Base-by-base conservation (phyloP, 2,888 invertebrate species). In the Tachina grossa region DNA sequence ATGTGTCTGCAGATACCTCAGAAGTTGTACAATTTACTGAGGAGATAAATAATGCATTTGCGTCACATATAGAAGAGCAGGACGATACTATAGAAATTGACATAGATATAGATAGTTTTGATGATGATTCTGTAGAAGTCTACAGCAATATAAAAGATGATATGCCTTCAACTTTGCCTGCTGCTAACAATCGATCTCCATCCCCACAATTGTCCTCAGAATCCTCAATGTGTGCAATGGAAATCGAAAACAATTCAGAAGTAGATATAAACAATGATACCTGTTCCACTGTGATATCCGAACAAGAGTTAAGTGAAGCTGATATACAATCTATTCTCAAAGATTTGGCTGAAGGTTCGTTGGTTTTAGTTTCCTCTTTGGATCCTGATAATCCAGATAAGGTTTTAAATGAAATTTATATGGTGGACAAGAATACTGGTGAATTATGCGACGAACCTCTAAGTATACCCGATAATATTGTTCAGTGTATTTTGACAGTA, bases 331-430 rank as follows among this genome's bases (percentile, higher is more conserved):
- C 89, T 86, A 91, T 92, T 72, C 87, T 92, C 57, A 88, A 88
- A 0, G 90, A 92, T 82, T 88, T 92, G 59, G 89, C 90, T 1
- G 90, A 91, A 51, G 92, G 92, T 19, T 90, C 92, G 8, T 87
- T 93, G 84, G 92, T 91, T 3, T 88, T 92, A n/a, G 92, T 93
- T 10, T 91, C 92, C 13, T 91, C 91, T 14, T 83, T 90, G 47
- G 90, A 92, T 88, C 88, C 91, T 0, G 89, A 89, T 13, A 88
- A 90, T 78, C 87, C 90, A 9, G 89, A 91, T 88, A 89, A 89
- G 69, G 89, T 90, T 45, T 83, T 91, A 31, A 91, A 93, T 88
- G 92, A 93, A 88, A 91, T 93, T 78, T 93, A 91, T 83, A 90
- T 91, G 86, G 88, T 91, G 76, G 90, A 91, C 78, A 91, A 90